Percentiles rank a stretch among this genome's conserved stretches.
phyloP scores from a whole-genome alignment of 1,140 invertebrate species.

The Aphelenchoides avenae region DNA sequence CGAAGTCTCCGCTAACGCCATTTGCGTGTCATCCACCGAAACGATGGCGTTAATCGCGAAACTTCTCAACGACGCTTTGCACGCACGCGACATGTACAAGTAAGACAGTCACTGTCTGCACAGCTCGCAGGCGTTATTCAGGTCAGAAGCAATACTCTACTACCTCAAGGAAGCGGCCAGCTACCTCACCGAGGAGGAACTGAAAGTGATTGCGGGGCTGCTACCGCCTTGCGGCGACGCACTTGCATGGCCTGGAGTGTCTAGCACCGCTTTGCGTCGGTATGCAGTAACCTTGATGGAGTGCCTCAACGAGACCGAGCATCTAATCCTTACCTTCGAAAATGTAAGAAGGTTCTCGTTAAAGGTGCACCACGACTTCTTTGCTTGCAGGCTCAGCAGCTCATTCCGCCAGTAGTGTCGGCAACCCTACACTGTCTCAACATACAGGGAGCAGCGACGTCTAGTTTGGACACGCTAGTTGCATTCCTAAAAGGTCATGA shows the following conservation, averaged over 20 bases:
- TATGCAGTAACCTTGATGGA: too few species aligned
- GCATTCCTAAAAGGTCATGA: constrained; percentile 10
- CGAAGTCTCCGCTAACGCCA: constrained; percentile 16
- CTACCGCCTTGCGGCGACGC: neutral
- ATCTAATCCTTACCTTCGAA: too few species aligned
- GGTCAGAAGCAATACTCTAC: constrained; percentile 1
- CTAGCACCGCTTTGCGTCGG: too few species aligned
- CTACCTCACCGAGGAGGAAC: neutral
- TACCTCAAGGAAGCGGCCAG: constrained; percentile 11
- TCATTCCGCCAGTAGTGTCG: too few species aligned
- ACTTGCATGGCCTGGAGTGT: too few species aligned
- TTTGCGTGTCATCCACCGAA: constrained; percentile 8
- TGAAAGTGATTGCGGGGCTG: constrained; percentile 6
- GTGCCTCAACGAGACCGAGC: too few species aligned
- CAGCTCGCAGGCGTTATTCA: constrained; percentile 3
- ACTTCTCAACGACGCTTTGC: constrained; percentile 3
- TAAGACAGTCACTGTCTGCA: too few species aligned
- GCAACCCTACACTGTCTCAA: too few species aligned
- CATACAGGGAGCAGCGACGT: too few species aligned
- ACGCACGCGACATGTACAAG: constrained; percentile 4
- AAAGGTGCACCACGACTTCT: too few species aligned
- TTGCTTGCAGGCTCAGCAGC: too few species aligned
- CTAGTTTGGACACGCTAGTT: constrained; percentile 11
- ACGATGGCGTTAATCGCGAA: constrained; percentile 5
- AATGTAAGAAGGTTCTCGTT: too few species aligned